Conservation (phyloP, 2,888 invertebrate genomes). For the Autographa gamma region DNA sequence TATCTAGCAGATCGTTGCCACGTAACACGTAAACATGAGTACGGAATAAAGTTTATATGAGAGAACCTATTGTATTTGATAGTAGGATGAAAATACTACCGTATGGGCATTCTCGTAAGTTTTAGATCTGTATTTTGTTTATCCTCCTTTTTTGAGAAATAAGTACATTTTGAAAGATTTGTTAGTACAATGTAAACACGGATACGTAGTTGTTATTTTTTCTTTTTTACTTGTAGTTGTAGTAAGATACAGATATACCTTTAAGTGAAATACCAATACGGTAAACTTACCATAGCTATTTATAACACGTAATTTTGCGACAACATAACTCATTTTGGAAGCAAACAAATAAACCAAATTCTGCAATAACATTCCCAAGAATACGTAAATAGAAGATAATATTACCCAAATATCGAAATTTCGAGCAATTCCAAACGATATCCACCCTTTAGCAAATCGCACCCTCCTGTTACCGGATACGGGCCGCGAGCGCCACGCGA, state of each 20-base stretch:
- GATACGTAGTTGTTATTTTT: no score
- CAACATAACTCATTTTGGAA: not conserved
- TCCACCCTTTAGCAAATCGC: conserved; percentile 59
- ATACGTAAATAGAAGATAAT: conserved; percentile 37
- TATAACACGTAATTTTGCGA: not conserved
- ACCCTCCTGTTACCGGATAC: conserved; percentile 71
- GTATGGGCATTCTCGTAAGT: no score
- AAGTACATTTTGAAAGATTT: no score
- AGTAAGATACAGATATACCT: no score
- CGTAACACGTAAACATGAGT: not conserved
- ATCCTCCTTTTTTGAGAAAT: no score
- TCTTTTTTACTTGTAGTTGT: no score
- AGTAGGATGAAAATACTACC: not conserved
- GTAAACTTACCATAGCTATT: not conserved
- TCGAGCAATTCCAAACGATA: conserved; percentile 49
- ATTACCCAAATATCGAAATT: conserved; percentile 42
- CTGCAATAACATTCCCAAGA: conserved; percentile 4
- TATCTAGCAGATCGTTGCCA: not conserved
- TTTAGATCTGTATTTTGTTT: no score
- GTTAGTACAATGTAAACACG: no score
- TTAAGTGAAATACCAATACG: no score
- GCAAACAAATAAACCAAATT: conserved; percentile 3
- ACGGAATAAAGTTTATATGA: not conserved
- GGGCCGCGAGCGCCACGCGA: conserved; percentile 73
- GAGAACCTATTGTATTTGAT: not conserved